Percentiles rank a stretch among this genome's conserved stretches.
These are phyloP conservation scores for Clarias platycephalus DNA, from an alignment of 2,797 vertebrate genomes.

Conservation along the genomic window DNA sequence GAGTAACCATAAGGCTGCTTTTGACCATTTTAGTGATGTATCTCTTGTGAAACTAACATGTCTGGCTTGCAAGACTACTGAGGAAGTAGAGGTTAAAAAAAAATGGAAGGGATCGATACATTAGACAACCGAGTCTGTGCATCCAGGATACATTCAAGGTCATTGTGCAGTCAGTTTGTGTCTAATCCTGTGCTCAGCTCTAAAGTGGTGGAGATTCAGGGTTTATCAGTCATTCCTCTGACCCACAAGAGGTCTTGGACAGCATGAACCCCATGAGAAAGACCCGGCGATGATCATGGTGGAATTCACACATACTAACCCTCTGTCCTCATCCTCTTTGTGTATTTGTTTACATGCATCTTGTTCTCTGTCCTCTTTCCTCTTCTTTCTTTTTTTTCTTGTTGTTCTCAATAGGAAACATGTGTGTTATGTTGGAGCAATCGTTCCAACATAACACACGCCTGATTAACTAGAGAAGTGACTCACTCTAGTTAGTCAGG, in stretches of 20 bases:
- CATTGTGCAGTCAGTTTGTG: not conserved
- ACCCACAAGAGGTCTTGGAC: not conserved
- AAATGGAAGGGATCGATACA: not conserved
- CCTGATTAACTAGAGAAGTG: slow-evolving; percentile 3
- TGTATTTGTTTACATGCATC: not conserved
- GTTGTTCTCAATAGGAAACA: slow-evolving; percentile 31
- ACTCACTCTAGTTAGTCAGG: slow-evolving; percentile 19
- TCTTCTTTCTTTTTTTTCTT: not conserved
- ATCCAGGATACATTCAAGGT: not conserved
- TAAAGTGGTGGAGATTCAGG: not conserved
- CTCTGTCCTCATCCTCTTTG: not conserved
- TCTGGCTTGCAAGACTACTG: not conserved
- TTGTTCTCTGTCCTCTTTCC: slow-evolving; percentile 1
- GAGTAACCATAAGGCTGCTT: not conserved
- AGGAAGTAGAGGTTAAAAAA: not conserved
- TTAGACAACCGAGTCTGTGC: not conserved
- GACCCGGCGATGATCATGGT: slow-evolving; percentile 13
- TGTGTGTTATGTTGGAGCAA: slow-evolving; percentile 29
- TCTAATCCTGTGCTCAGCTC: not conserved
- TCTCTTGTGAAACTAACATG: not conserved
- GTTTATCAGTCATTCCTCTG: not conserved
- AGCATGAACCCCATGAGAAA: not conserved
- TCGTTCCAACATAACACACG: not conserved
- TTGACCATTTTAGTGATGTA: not conserved
- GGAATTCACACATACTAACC: not conserved